Evolutionary conservation across 2,113 vertebrate species (phyloP), one percentile per base, ranked within the genome.

Genomic region (Anhinga anhinga): DNA sequence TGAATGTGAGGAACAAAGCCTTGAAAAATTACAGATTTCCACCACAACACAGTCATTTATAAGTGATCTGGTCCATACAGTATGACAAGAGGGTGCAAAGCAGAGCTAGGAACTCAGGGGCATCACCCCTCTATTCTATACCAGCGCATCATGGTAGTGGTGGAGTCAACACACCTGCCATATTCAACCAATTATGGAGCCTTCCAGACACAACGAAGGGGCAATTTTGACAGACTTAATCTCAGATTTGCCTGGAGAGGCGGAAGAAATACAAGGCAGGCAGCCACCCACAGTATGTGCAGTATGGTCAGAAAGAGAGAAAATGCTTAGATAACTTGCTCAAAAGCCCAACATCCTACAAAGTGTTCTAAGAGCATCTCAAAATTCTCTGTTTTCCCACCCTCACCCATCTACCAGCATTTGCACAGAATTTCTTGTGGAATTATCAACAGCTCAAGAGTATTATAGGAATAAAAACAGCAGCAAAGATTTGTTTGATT

Each of bases 171-270:
- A 7, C 3, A 45, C 11, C 19, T 9, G 5, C 9, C 13, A 7
- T 3, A 0, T 70, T 45, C 78, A 73, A 21, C 15, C 8, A 9
- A 1, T 36, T 49, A 67, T 0, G 1, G 44, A 91, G 40, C 16
- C n/a, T 86, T 76, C 42, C 83, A 58, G 47, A 22, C 27, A 45
- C 12, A 55, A 34, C 1, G 2, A 55, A 78, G 16, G 17, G 18
- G 42, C 25, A 49, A 40, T 66, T 82, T 86, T 19, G 10, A 55
- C 27, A 72, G 15, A n/a, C 5, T 72, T 53, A 26, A 11, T 34
- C 53, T 55, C 52, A 19, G 19, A 66, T 29, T 34, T 73, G 25
- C 25, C 15, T 10, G 15, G 25, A 15, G 5, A 10, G 5, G 11
- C 13, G 53, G 9, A 59, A 77, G 19, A 40, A 45, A 44, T 27